Conservation (phyloP, 1,140 invertebrate species). For the Zelostemma sp. region DNA sequence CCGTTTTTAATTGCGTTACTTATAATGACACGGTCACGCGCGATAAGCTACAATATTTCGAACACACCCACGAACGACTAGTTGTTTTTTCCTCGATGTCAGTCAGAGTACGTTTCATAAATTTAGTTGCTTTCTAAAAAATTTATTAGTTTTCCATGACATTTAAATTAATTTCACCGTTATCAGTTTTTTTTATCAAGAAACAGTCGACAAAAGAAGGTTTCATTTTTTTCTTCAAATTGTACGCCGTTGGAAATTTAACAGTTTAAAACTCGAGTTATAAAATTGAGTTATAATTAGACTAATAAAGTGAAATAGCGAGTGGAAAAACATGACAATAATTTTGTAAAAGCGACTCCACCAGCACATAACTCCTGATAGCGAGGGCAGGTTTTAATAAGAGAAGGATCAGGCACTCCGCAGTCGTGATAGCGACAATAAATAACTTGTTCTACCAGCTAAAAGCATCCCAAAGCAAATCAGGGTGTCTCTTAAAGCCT, state of each 20-base stretch:
- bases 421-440: conserved; percentile 67
- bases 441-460: conserved; percentile 67
- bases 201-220: background rate
- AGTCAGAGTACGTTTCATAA: conserved; percentile 12
- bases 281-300: background rate
- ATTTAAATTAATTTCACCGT: too few species aligned
- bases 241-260: too few species aligned
- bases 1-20: conserved; percentile 45
- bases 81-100: conserved; percentile 13
- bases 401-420: conserved; percentile 64
- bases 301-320: background rate
- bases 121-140: background rate
- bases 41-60: conserved; percentile 34
- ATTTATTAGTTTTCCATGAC: too few species aligned
- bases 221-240: background rate
- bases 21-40: conserved; percentile 42
- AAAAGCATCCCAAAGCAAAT: conserved; percentile 61
- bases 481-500: conserved; percentile 37
- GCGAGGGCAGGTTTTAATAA: conserved; percentile 69
- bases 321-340: background rate
- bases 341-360: conserved; percentile 55
- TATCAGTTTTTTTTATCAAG: background rate
- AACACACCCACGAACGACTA: conserved; percentile 29
- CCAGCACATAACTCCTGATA: conserved; percentile 64
- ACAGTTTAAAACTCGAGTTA: too few species aligned